These are phyloP conservation scores for Macrosoma leucophasiata DNA, from an alignment of 2,888 invertebrate genomes.

Conservation along the genomic window DNA sequence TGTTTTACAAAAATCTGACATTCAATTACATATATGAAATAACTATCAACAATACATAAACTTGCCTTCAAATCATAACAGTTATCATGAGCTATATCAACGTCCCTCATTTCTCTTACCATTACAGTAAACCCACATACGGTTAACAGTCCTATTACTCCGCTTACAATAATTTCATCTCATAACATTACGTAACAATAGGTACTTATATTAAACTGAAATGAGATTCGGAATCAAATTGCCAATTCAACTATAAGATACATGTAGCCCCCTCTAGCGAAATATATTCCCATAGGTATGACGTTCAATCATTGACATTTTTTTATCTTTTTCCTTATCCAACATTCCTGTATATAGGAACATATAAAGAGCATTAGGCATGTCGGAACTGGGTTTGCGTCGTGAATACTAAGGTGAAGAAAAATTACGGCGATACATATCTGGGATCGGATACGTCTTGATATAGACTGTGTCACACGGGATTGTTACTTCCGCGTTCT, in stretches of 20 bases:
- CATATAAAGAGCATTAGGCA: slow-evolving; percentile 42
- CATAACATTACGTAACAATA: slow-evolving; percentile 18
- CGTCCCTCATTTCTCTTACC: too few relatives aligned
- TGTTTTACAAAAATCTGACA: too few relatives aligned
- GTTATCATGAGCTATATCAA: too few relatives aligned
- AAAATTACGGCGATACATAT: slow-evolving; percentile 63
- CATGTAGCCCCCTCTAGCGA: slow-evolving; percentile 45
- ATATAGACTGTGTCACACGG: too few relatives aligned
- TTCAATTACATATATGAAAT: too few relatives aligned
- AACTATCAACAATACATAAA: too few relatives aligned
- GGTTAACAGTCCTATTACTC: slow-evolving; percentile 13
- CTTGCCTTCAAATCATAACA: too few relatives aligned
- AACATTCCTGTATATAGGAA: slow-evolving; percentile 14
- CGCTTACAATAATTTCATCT: slow-evolving; percentile 16
- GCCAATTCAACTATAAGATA: slow-evolving; percentile 56
- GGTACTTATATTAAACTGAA: too few relatives aligned
- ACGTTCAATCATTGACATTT: slow-evolving; percentile 70
- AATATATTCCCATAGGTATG: slow-evolving; percentile 72
- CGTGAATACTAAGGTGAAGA: slow-evolving; percentile 57
- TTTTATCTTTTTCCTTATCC: slow-evolving; percentile 40
- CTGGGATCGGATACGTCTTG: slow-evolving; percentile 51
- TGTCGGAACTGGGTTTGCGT: slow-evolving; percentile 37
- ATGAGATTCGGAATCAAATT: too few relatives aligned
- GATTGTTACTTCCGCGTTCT: too few relatives aligned
- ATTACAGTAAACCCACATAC: slow-evolving; percentile 18